These are phyloP conservation scores for Xestoiulus laeticollis DNA, from an alignment of 2,888 invertebrate species.

Conservation along the genomic window DNA sequence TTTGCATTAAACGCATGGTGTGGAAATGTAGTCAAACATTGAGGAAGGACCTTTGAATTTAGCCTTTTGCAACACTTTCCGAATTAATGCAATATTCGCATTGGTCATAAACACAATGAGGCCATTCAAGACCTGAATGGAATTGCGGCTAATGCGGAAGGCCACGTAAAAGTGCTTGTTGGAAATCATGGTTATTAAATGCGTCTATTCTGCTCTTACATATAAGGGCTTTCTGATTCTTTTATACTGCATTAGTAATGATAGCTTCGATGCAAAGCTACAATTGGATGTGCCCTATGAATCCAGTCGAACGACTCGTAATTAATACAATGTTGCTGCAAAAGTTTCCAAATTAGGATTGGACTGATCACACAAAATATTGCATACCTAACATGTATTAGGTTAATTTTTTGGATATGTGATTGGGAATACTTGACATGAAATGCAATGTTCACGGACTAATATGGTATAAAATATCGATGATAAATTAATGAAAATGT, in stretches of 20 bases:
- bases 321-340: too few relatives aligned
- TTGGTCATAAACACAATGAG: constrained; percentile 6
- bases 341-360: too few relatives aligned
- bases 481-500: too few relatives aligned
- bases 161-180: neutral
- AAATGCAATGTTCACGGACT: too few relatives aligned
- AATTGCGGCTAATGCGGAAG: neutral
- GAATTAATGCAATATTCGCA: constrained; percentile 26
- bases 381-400: too few relatives aligned
- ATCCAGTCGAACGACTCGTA: too few relatives aligned
- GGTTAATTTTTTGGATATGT: too few relatives aligned
- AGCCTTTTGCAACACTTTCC: neutral
- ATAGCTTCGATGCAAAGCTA: too few relatives aligned
- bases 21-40: neutral
- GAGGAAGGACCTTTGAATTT: neutral
- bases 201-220: neutral
- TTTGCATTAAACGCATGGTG: neutral
- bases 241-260: neutral
- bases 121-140: neutral
- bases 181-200: constrained; percentile 3
- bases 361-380: too few relatives aligned
- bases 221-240: neutral
- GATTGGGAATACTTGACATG: too few relatives aligned
- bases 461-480: too few relatives aligned
- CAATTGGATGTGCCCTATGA: too few relatives aligned